Base-by-base conservation (phyloP, 2,797 vertebrate species). In the Poecile montanus region DNA sequence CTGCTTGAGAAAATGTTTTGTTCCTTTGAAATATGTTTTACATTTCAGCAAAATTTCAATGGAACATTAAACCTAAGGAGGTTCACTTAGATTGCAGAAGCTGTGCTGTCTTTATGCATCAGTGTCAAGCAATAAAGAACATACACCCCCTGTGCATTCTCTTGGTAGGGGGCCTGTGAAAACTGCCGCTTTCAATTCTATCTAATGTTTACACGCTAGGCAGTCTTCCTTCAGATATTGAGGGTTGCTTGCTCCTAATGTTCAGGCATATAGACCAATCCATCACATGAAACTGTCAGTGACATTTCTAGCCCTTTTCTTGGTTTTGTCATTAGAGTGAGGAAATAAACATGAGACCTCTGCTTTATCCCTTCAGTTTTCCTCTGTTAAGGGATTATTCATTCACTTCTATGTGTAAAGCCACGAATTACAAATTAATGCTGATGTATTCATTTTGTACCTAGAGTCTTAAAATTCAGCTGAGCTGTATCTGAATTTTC, bases 1-100 rank as follows among this genome's bases (percentile, higher is more conserved):
- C 88, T 87, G 75, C 65, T 61, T 94, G 83, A 94, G 90, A 95
- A 94, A 95, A 96, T 72, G 61, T 95, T 96, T 92, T 95, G 85
- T 88, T 94, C 85, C 88, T 94, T 91, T 93, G 91, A 93, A 97
- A 95, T 95, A 91, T 91, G 66, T 80, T 94, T 95, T 96, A 91
- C 74, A 87, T 96, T 96, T 93, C 94, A 95, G 89, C 53, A 88
- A 93, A 91, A 96, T 94, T 95, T 94, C 85, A 90, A 88, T 94
- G 93, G 95, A 95, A 96, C 85, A 94, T 96, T 96, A 96, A 96
- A 91, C 86, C 77, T 87, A 87, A 95, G 88, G 83, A 95, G 71
- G 89, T 89, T 85, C 80, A 85, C 71, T 94, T 92, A 94, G 85
- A 85, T 51, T 89, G 53, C 67, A 92, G 88, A 91, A 94, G 72